Evolutionary conservation across 2,888 invertebrate genomes (phyloP).

Genomic region (Psococerastis gibbosa): DNA sequence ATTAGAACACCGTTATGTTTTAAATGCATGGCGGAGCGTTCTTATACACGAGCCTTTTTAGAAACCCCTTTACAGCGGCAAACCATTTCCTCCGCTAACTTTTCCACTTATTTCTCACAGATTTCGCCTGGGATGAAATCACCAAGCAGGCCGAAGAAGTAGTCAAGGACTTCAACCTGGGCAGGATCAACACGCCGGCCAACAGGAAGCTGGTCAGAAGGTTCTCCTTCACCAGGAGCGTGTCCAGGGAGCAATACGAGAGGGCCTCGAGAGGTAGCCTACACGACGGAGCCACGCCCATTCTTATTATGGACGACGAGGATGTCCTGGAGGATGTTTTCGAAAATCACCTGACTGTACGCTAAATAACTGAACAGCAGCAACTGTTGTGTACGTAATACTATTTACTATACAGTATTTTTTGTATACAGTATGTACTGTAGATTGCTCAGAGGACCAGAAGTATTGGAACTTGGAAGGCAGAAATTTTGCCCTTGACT

Average conservation of each 20-base stretch:
- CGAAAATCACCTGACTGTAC: slow-evolving; percentile 10
- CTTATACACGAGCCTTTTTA: too few species aligned
- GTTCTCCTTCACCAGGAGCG: slow-evolving; percentile 36
- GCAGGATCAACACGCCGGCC: background rate
- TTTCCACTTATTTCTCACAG: too few species aligned
- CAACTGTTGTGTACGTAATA: too few species aligned
- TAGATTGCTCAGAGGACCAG: too few species aligned
- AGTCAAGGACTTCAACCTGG: background rate
- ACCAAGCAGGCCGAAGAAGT: background rate
- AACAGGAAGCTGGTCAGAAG: slow-evolving; percentile 23
- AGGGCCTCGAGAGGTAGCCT: slow-evolving; percentile 15
- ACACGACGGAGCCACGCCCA: slow-evolving; percentile 17
- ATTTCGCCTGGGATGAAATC: background rate
- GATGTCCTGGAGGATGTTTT: slow-evolving; percentile 12
- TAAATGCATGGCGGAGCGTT: too few species aligned
- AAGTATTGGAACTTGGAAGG: too few species aligned
- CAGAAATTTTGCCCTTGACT: too few species aligned
- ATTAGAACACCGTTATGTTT: too few species aligned
- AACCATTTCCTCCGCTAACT: background rate
- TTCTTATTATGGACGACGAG: slow-evolving; percentile 18
- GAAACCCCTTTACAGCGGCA: too few species aligned
- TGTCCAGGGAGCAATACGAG: slow-evolving; percentile 27
- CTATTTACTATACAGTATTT: too few species aligned
- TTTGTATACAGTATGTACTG: too few species aligned
- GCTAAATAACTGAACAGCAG: too few species aligned